These are phyloP conservation scores for Chloroclysta siterata DNA, from an alignment of 2,888 invertebrate genomes.

Conservation along the genomic window DNA sequence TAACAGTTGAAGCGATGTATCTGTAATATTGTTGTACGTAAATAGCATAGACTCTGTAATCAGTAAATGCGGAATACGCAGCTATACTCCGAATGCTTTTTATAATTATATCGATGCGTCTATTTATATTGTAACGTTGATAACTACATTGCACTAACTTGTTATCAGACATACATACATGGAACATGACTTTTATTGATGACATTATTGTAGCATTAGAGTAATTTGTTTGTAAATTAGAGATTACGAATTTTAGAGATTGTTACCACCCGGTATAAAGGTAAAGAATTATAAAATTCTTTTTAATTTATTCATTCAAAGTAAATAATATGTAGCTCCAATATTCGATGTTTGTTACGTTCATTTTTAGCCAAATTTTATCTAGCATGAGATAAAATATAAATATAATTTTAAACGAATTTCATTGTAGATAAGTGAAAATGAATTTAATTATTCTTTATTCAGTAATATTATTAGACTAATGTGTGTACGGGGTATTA, in stretches of 20 bases:
- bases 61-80: slow-evolving; percentile 50
- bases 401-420: slow-evolving; percentile 71
- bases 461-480: slow-evolving; percentile 62
- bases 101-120: slow-evolving; percentile 62
- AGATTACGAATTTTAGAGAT: slow-evolving; percentile 79
- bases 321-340: slow-evolving; percentile 62
- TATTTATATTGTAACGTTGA: slow-evolving; percentile 67
- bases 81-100: slow-evolving; percentile 67
- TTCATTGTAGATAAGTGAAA: slow-evolving; percentile 72
- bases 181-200: slow-evolving; percentile 77
- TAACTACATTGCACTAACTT: slow-evolving; percentile 57
- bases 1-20: slow-evolving; percentile 18
- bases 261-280: slow-evolving; percentile 81
- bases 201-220: slow-evolving; percentile 74
- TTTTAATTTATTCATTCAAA: slow-evolving; percentile 59
- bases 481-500: slow-evolving; percentile 67
- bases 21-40: slow-evolving; percentile 21
- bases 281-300: slow-evolving; percentile 63
- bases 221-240: slow-evolving; percentile 79
- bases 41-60: slow-evolving; percentile 34
- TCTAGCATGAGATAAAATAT: slow-evolving; percentile 51
- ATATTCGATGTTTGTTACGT: slow-evolving; percentile 72
- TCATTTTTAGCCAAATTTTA: slow-evolving; percentile 73
- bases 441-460: slow-evolving; percentile 68
- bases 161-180: slow-evolving; percentile 56